phyloP scores from a whole-genome alignment of 1,140 invertebrate species.

The Vollenhovia emeryi region DNA sequence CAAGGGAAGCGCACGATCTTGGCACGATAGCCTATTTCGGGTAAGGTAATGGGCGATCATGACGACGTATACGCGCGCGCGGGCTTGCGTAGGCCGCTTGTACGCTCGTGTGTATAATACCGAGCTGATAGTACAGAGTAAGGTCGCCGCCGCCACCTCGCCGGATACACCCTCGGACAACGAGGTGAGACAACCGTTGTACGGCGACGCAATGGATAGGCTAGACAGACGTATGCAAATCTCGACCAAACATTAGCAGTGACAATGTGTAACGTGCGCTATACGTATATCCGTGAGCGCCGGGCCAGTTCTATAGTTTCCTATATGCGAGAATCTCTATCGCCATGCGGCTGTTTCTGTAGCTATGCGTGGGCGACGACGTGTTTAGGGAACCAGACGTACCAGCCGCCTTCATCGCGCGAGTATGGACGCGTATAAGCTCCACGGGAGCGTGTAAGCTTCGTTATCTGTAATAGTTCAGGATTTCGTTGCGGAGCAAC shows the following conservation, averaged over 20 bases:
- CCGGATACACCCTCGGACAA: constrained; percentile 68
- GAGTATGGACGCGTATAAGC: background rate
- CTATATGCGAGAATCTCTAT: constrained; percentile 55
- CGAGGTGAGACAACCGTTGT: constrained; percentile 62
- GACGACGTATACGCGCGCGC: constrained; percentile 50
- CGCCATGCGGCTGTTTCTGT: constrained; percentile 45
- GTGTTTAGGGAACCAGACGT: constrained; percentile 44
- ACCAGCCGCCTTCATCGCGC: constrained; percentile 1
- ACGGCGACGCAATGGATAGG: constrained; percentile 72
- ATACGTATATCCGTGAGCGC: constrained; percentile 30
- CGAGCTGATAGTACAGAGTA: constrained; percentile 48
- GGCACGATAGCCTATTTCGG: constrained; percentile 76
- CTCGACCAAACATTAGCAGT: constrained; percentile 81
- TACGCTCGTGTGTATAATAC: constrained; percentile 64
- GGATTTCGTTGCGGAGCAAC: background rate
- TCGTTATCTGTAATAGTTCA: constrained; percentile 3
- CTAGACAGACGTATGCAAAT: constrained; percentile 84
- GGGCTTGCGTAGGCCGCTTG: constrained; percentile 58
- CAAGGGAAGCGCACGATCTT: constrained; percentile 64
- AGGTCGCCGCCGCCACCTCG: constrained; percentile 29
- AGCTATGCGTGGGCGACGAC: constrained; percentile 43
- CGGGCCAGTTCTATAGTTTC: constrained; percentile 45
- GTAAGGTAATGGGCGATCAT: constrained; percentile 75
- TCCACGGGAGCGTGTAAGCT: constrained; percentile 23
- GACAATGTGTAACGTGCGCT: constrained; percentile 76